Conservation (phyloP, 2,888 invertebrate species). For the Noctua janthina region DNA sequence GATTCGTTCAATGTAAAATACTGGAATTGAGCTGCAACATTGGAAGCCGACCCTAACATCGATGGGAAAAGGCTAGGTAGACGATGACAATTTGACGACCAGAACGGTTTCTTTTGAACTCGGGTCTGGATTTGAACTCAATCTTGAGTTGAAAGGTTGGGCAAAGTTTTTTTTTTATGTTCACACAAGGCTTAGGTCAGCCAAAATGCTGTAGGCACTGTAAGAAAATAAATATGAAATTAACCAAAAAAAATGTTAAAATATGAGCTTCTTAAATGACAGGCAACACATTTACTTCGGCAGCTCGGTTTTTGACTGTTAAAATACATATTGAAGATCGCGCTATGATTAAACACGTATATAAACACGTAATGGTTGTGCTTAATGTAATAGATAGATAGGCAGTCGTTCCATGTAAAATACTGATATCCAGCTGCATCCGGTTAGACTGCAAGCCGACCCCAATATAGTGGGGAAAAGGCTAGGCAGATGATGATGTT, state of each 20-base stretch:
- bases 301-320: too few relatives aligned
- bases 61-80: not conserved
- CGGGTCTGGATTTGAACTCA: too few relatives aligned
- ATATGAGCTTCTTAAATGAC: not conserved
- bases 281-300: not conserved
- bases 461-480: too few relatives aligned
- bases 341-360: too few relatives aligned
- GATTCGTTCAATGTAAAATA: not conserved
- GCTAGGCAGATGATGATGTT: too few relatives aligned
- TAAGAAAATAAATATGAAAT: not conserved
- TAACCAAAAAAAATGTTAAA: too few relatives aligned
- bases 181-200: not conserved
- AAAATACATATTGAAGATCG: too few relatives aligned
- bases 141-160: not conserved
- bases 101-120: not conserved
- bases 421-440: too few relatives aligned
- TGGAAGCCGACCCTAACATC: not conserved
- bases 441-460: too few relatives aligned
- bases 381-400: not conserved
- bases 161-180: not conserved
- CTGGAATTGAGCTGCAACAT: not conserved
- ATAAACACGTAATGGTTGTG: too few relatives aligned
- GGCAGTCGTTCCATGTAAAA: too few relatives aligned
- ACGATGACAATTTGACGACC: not conserved
- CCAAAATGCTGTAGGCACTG: not conserved